A percentile compares a stretch with the other conserved stretches of the same genome.
Conservation (phyloP, 2,797 vertebrate species). For the Mormyrops attenuatus region DNA sequence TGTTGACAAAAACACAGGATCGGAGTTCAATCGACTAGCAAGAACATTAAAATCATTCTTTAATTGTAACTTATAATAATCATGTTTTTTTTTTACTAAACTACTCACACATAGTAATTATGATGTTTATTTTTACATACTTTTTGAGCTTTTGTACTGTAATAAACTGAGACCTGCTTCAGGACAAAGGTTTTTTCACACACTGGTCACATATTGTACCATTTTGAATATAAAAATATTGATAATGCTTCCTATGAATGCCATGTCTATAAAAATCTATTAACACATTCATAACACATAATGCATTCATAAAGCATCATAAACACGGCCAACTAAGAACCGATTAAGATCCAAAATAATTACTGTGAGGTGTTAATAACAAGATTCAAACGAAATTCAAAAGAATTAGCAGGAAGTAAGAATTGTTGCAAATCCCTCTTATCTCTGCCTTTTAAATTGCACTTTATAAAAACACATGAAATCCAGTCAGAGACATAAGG, state of each 20-base stretch:
- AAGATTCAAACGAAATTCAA: not conserved
- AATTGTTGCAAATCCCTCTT: not conserved
- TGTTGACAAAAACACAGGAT: not conserved
- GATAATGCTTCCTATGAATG: not conserved
- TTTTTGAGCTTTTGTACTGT: not conserved
- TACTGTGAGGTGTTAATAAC: not conserved
- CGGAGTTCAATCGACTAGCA: not conserved
- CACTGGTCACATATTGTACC: not conserved
- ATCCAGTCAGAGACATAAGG: not conserved
- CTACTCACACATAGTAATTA: not conserved
- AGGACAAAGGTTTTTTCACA: not conserved
- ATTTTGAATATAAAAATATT: not conserved
- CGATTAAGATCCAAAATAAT: not conserved
- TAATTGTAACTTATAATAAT: not conserved
- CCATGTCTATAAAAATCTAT: not conserved
- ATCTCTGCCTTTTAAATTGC: not conserved
- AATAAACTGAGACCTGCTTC: not conserved
- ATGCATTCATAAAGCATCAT: not conserved
- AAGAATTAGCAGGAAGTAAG: not conserved
- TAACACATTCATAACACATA: not conserved
- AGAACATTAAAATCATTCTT: not conserved
- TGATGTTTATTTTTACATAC: not conserved
- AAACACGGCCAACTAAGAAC: not conserved
- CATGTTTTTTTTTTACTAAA: not conserved
- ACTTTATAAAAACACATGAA: not conserved